Evolutionary conservation across 2,113 vertebrate species (phyloP), one percentile per base, ranked within the genome.

Genomic region (Condylura cristata): DNA sequence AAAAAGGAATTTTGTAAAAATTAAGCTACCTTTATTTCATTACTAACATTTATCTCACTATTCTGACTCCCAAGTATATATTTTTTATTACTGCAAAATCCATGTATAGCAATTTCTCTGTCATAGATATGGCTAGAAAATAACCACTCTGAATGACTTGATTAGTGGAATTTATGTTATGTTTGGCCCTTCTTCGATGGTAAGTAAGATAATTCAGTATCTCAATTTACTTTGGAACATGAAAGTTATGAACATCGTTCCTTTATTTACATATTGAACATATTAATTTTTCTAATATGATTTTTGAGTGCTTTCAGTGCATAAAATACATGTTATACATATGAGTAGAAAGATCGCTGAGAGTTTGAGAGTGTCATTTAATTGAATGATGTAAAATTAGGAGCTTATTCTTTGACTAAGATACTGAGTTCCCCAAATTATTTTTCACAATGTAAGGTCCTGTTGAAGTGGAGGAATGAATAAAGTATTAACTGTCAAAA

Each of bases 1-100:
- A 48, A 63, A 72, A 82, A 63, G 39, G 30, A 4, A 66, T 61
- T 86, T 94, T 83, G 20, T 88, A 70, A 95, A 93, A 92, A 93
- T n/a, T 80, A 34, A 84, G 9, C 9, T 63, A 28, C 7, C 72
- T 95, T 61, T 78, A 10, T 82, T 68, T 85, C 56, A 82, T 2
- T 3, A 60, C 10, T 68, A 71, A 2, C 37, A 51, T 70, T 79
- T 87, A 1, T 53, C 65, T 94, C 26, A 66, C 74, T 85, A 90
- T 89, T 84, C 60, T n/a, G 88, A 11, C 20, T 8, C 17, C 34
- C 11, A 92, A 79, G 51, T 87, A 51, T 28, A 51, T 80, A 87
- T 93, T 80, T 56, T 79, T 87, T 37, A 87, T 89, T 90, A 78
- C 81, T 53, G 30, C n/a, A 32, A 88, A 53, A 94, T 78, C 8